Base-by-base conservation (phyloP, 1,140 invertebrate species). In the Drosophila kohkoa region DNA sequence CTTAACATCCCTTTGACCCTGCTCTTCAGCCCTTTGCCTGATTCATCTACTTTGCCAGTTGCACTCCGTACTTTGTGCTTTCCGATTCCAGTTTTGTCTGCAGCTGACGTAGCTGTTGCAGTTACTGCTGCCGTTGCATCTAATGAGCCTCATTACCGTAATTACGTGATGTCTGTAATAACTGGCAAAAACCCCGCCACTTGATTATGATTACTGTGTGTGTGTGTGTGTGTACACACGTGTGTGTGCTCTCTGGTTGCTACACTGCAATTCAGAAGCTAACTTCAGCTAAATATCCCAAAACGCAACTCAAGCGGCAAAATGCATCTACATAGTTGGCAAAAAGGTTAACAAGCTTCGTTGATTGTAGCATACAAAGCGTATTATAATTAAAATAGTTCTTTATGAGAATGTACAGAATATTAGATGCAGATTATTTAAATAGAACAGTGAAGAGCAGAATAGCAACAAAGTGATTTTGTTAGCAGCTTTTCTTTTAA, bases 91-190 rank as follows among this genome's bases (percentile, higher is more conserved):
- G 13, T 48, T 10, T 48, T 11, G 11, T 41, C 38, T 41, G 38
- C 11, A 5, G 41, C n/a, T 43, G 41, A n/a, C 41, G 16, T 54
- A 48, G 64, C 64, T 10, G 41, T 43, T 57, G 30, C 52, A 20
- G 28, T 16, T 13, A 30, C 1, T 30, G 51, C 7, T 20, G 5
- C 5, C 51, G 25, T 32, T 62, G 58, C 71, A 68, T 70, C 83
- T 82, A 87, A 87, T 87, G 79, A 82, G 82, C 48, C 76, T 87
- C 82, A 87, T 87, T 87, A 87, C 52, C 76, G 79, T 79, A 87
- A 87, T 87, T 87, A 74, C 79, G 58, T 71, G 65, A 75, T 77
- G 62, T 74, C 75, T 67, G 77, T 54, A 60, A 67, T 74, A 83
- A 81, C 72, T 73, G 57, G 65, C 41, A 46, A 74, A 67, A 66